Evolutionary conservation across 2,797 vertebrate genomes (phyloP), one percentile per base, ranked within the genome.

Genomic region (Hafferia zeledoni): DNA sequence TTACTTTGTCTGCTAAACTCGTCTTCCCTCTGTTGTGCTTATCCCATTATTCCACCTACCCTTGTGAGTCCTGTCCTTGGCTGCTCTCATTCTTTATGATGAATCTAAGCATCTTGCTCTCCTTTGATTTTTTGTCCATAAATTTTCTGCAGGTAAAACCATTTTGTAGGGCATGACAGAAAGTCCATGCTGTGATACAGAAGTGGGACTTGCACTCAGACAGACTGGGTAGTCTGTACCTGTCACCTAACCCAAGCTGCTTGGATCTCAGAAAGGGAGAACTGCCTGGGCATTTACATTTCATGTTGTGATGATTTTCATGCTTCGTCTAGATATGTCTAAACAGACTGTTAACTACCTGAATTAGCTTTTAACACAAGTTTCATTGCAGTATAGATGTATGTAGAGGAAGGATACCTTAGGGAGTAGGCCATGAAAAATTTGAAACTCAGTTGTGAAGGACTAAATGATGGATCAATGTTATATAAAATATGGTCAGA

Each of bases 141-240:
- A 17, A 17, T 79, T 91, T 91, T 79, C 27, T 75, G 20, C 22
- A 70, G 25, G 20, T 67, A 74, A 85, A 83, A 16, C 14, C 9
- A 16, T 76, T 79, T 89, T 70, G 52, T 49, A 41, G 13, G 52
- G 6, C 6, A 5, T 14, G 8, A 57, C 4, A 43, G 22, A 27
- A 71, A 24, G 31, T 39, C 44, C 33, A 17, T 11, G 5, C 14
- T 46, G 37, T 78, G 64, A 56, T 85, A 37, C 3, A 4, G 18
- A 72, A 59, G 33, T 76, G 68, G 64, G 44, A 43, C 55, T 72
- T 28, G 6, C 19, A 5, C 8, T 89, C 13, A 10, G 18, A 59
- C 33, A 72, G 35, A 44, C 20, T 25, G 5, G 0, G 0, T 22
- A 28, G 27, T 35, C 79, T 57, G 35, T 90, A 55, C 28, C 39